Evolutionary conservation across 2,888 invertebrate genomes (phyloP).

Genomic region (Diarsia mendica): DNA sequence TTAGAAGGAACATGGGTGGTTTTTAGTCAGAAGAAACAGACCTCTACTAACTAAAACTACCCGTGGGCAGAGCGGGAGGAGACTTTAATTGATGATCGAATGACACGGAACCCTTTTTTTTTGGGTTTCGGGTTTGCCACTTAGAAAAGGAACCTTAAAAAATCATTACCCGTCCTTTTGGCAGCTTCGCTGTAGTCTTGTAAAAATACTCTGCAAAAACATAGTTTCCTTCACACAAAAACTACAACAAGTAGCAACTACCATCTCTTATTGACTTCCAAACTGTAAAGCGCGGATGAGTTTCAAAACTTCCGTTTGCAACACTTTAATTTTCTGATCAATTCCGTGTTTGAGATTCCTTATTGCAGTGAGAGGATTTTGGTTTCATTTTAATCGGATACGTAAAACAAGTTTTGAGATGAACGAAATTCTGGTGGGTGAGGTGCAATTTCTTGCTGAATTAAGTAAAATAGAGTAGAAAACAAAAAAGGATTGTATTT

Average conservation of each 20-base stretch:
- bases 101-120: too few relatives aligned
- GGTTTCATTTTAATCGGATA: conserved; percentile 6
- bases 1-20: too few relatives aligned
- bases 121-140: too few relatives aligned
- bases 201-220: neutral
- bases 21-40: too few relatives aligned
- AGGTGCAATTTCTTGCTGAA: neutral
- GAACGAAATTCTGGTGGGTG: neutral
- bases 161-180: too few relatives aligned
- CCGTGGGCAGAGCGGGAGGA: too few relatives aligned
- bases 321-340: conserved; percentile 29
- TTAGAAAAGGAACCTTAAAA: too few relatives aligned
- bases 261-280: conserved; percentile 1
- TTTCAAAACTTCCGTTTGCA: conserved; percentile 14
- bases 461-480: too few relatives aligned
- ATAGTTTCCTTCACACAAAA: neutral
- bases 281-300: neutral
- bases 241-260: neutral
- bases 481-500: too few relatives aligned
- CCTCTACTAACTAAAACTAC: too few relatives aligned
- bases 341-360: conserved; percentile 1
- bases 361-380: neutral
- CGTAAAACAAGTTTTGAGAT: neutral
- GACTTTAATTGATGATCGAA: too few relatives aligned
- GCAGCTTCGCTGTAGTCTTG: too few relatives aligned